Percentiles rank a stretch among this genome's conserved stretches.
Evolutionary conservation across 2,888 invertebrate genomes (phyloP).

Genomic region (Argynnis bischoffii): DNA sequence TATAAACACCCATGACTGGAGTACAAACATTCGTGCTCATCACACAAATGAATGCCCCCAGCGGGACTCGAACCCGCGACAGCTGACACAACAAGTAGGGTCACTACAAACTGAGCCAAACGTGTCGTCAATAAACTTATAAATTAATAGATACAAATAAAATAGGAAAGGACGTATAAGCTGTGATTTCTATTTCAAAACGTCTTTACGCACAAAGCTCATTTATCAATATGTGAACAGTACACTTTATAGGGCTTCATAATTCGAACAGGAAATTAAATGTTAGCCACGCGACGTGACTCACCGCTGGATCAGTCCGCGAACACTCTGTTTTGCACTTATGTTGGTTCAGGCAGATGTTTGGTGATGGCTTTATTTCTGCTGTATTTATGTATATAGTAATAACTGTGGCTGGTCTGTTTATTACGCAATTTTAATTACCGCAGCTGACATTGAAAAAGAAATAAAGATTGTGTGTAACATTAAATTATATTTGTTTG

Average conservation of each 20-base stretch:
- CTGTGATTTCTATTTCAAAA: background rate
- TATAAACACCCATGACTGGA: too few relatives aligned
- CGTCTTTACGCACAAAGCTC: background rate
- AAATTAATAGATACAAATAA: too few relatives aligned
- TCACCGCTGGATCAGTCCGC: slow-evolving; percentile 24
- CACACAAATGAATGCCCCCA: too few relatives aligned
- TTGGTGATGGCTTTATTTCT: background rate
- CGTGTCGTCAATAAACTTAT: too few relatives aligned
- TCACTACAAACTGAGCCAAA: too few relatives aligned
- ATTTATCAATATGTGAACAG: slow-evolving; percentile 4
- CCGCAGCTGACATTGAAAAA: background rate
- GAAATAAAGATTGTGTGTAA: too few relatives aligned
- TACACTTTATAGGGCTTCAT: slow-evolving; percentile 21
- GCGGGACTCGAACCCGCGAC: too few relatives aligned
- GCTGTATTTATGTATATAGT: background rate
- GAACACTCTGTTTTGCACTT: slow-evolving; percentile 15
- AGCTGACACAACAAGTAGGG: too few relatives aligned
- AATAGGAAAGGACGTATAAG: background rate
- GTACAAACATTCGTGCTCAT: too few relatives aligned
- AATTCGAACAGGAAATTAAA: slow-evolving; percentile 34
- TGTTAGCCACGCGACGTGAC: slow-evolving; percentile 32
- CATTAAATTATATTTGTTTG: too few relatives aligned
- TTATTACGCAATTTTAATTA: background rate
- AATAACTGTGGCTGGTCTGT: background rate
- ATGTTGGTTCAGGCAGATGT: slow-evolving; percentile 1